Percentiles rank a stretch among this genome's conserved stretches.
Evolutionary conservation across 2,113 vertebrate species (phyloP).

Genomic region (Laterallus jamaicensis): DNA sequence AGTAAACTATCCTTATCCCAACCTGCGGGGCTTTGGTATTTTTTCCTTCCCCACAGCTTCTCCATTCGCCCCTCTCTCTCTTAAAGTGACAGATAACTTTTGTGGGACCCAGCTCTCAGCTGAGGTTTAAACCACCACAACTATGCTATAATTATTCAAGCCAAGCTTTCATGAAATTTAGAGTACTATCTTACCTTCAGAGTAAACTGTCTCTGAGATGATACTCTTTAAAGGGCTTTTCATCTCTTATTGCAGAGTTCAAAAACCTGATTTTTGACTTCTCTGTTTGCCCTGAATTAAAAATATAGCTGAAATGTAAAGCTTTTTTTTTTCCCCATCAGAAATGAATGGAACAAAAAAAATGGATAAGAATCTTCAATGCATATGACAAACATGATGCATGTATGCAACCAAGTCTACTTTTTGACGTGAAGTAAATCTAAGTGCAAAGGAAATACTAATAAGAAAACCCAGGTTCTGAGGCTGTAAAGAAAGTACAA

Average conservation of each 20-base stretch:
- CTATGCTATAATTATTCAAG: too few species aligned
- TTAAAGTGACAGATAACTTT: too few species aligned
- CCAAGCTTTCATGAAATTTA: not conserved
- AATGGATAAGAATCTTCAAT: not conserved
- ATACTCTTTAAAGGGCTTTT: not conserved
- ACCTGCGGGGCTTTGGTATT: too few species aligned
- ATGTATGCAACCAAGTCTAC: not conserved
- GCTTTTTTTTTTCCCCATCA: not conserved
- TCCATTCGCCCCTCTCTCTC: too few species aligned
- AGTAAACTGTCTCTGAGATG: not conserved
- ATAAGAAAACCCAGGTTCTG: not conserved
- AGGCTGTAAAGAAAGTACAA: not conserved
- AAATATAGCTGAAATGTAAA: not conserved
- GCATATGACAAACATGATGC: not conserved
- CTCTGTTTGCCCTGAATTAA: not conserved
- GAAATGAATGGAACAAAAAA: not conserved
- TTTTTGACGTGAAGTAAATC: not conserved
- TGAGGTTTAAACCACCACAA: too few species aligned
- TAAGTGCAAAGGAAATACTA: not conserved
- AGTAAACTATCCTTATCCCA: too few species aligned
- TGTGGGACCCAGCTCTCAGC: too few species aligned
- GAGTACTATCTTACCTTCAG: not conserved
- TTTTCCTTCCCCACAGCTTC: too few species aligned
- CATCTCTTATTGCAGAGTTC: not conserved
- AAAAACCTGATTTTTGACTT: not conserved